phyloP scores from a whole-genome alignment of 2,797 vertebrate genomes.

The Anguilla marmorata region DNA sequence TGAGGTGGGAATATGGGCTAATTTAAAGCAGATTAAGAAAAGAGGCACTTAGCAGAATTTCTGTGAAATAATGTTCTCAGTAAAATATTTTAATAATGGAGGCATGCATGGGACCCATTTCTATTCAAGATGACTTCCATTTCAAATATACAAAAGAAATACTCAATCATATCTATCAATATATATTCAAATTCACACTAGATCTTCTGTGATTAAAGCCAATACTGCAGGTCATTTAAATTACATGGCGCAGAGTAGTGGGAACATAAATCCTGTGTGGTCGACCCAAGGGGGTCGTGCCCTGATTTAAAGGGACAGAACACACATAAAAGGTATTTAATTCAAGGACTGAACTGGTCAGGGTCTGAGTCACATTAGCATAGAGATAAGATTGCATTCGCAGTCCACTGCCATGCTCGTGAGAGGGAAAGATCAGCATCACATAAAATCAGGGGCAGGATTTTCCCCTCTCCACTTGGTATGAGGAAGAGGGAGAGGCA shows the following conservation, averaged over 20 bases:
- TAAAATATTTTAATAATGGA: background rate
- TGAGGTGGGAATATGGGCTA: background rate
- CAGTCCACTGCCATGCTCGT: background rate
- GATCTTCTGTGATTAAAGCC: background rate
- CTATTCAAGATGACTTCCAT: background rate
- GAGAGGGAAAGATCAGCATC: background rate
- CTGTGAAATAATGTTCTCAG: background rate
- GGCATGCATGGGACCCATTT: background rate
- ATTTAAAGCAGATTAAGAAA: background rate
- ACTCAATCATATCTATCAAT: background rate
- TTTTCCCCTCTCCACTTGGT: background rate
- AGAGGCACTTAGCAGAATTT: background rate
- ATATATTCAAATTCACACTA: background rate
- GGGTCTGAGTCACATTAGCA: background rate
- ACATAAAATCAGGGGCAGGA: background rate
- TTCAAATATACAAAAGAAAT: background rate
- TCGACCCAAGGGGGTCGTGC: background rate
- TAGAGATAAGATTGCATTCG: conserved; percentile 2
- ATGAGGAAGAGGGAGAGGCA: background rate
- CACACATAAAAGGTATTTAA: background rate
- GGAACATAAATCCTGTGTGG: background rate
- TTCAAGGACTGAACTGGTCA: conserved; percentile 23
- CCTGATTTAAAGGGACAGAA: conserved; percentile 1
- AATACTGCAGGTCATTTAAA: background rate
- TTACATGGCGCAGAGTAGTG: background rate